A percentile compares a stretch with the other conserved stretches of the same genome.
Evolutionary conservation across 2,888 invertebrate genomes (phyloP).

Genomic region (Chrysopilus asiliformis): DNA sequence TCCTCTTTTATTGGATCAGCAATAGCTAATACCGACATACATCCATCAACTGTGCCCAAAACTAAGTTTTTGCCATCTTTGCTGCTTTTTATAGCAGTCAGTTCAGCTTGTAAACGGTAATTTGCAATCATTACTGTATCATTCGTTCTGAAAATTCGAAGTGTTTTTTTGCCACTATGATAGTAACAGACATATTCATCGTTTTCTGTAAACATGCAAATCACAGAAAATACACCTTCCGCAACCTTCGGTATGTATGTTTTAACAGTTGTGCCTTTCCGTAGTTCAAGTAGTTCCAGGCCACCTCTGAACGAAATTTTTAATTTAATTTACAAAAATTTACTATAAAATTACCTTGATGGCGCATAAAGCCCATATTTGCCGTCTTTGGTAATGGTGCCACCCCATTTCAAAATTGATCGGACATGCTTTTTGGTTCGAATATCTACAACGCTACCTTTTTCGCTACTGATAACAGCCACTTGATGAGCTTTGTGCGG

Average conservation of each 20-base stretch:
- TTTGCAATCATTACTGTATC: constrained; percentile 90
- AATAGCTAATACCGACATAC: constrained; percentile 76
- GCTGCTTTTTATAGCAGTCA: constrained; percentile 69
- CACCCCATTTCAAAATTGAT: constrained; percentile 84
- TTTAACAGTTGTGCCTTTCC: constrained; percentile 74
- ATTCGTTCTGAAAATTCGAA: constrained; percentile 79
- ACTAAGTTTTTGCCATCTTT: constrained; percentile 68
- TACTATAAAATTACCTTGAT: constrained; percentile 37
- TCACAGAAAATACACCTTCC: constrained; percentile 94
- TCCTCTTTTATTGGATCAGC: constrained; percentile 55
- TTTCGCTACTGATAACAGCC: constrained; percentile 80
- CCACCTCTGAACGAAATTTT: constrained; percentile 64
- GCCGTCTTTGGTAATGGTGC: constrained; percentile 72
- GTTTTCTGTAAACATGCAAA: constrained; percentile 84
- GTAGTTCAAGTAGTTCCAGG: constrained; percentile 80
- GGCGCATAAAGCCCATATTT: constrained; percentile 90
- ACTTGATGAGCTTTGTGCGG: constrained; percentile 76
- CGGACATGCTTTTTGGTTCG: constrained; percentile 78
- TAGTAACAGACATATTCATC: constrained; percentile 95
- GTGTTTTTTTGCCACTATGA: constrained; percentile 87
- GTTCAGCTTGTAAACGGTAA: constrained; percentile 78
- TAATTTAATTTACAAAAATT: not conserved
- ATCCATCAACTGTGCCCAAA: constrained; percentile 86
- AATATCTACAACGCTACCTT: constrained; percentile 80
- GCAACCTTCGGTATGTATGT: constrained; percentile 89